Conservation (phyloP, 23 tunicate genomes). For the Halocynthia roretzi region DNA sequence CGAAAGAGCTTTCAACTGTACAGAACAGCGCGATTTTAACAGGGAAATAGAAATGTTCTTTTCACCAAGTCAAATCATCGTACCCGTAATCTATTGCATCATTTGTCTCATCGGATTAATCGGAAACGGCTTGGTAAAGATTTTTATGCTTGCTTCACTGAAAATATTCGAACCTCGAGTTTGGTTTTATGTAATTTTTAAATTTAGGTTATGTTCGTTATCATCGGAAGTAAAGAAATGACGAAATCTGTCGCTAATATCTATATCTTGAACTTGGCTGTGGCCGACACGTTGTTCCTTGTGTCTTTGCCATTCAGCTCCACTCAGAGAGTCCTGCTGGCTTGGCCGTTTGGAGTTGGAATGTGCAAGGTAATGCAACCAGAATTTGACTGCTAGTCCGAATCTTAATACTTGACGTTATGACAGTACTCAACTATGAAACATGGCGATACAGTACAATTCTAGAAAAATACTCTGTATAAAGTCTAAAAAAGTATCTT, state of each 20-base stretch:
- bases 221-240: constrained; percentile 81
- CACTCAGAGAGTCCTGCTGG: constrained; percentile 55
- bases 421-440: too few species aligned
- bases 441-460: too few species aligned
- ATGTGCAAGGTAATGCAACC: constrained; percentile 80
- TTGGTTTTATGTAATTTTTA: neutral
- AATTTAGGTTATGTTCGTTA: constrained; percentile 82
- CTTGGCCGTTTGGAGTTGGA: constrained; percentile 90
- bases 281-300: constrained; percentile 80
- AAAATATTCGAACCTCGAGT: neutral
- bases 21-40: constrained; percentile 25
- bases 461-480: too few species aligned
- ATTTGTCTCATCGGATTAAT: constrained; percentile 55
- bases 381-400: too few species aligned
- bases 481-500: too few species aligned
- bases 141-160: neutral
- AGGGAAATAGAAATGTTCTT: constrained; percentile 29
- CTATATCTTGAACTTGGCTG: constrained; percentile 79
- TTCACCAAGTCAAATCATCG: constrained; percentile 46
- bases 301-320: constrained; percentile 69
- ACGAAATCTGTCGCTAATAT: constrained; percentile 93
- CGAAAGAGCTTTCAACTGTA: constrained; percentile 19
- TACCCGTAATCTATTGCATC: constrained; percentile 47
- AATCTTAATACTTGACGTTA: too few species aligned
- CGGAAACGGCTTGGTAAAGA: constrained; percentile 69